Evolutionary conservation across 2,888 invertebrate species (phyloP).

Genomic region (Spilosoma lubricipeda): DNA sequence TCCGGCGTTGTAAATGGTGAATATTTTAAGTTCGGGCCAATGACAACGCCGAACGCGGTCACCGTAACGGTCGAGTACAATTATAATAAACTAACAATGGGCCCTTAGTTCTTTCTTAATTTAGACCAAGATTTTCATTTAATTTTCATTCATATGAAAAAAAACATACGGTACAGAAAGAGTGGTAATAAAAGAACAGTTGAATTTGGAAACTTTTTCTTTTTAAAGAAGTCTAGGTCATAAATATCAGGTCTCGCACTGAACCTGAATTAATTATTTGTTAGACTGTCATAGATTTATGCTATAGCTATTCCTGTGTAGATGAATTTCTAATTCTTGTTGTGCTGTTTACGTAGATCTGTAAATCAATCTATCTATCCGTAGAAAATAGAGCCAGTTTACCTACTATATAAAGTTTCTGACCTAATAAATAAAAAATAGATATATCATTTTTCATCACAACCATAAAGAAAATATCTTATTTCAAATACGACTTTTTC

Average conservation of each 20-base stretch:
- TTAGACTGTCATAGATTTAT: conserved; percentile 39
- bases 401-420: conserved; percentile 11
- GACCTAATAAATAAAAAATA: conserved; percentile 14
- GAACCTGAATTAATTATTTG: conserved; percentile 21
- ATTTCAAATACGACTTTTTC: neutral
- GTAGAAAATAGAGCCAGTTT: conserved; percentile 41
- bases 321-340: conserved; percentile 50
- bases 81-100: no score
- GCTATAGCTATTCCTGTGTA: conserved; percentile 53
- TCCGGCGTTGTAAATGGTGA: no score
- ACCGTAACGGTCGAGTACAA: no score
- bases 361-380: conserved; percentile 50
- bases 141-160: neutral
- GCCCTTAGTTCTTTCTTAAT: neutral
- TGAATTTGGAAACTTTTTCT: neutral
- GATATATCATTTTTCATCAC: conserved; percentile 18
- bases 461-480: neutral
- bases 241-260: neutral
- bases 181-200: neutral
- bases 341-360: conserved; percentile 58
- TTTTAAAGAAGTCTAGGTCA: neutral
- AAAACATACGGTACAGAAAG: no score
- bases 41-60: no score
- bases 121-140: neutral
- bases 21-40: no score